A percentile compares a stretch with the other conserved stretches of the same genome.
phyloP scores from a whole-genome alignment of 2,797 vertebrate genomes.

The Oophaga sylvatica region DNA sequence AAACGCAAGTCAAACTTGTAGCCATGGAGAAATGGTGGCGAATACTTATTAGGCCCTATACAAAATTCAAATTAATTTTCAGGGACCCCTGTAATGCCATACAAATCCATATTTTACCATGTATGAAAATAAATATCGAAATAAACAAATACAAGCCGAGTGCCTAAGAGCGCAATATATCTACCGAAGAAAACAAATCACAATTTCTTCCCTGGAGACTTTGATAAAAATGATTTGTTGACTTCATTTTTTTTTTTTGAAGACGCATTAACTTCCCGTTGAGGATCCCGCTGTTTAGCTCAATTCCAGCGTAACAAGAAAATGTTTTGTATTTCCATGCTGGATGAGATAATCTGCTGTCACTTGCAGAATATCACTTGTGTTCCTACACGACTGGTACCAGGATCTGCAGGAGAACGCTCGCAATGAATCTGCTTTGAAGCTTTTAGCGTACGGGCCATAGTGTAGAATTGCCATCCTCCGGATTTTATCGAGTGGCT shows the following conservation, averaged over 20 bases:
- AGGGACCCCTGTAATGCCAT: background rate
- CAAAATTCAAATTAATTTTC: background rate
- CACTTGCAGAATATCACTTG: conserved; percentile 17
- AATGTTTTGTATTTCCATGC: conserved; percentile 20
- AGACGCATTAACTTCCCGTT: conserved; percentile 35
- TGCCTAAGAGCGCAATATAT: conserved; percentile 1
- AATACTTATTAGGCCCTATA: background rate
- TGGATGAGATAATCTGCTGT: conserved; percentile 21
- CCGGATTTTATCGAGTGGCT: conserved; percentile 10
- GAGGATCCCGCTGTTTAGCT: conserved; percentile 7
- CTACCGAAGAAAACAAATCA: conserved; percentile 30
- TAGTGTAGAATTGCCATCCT: background rate
- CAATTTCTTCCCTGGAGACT: conserved; percentile 27
- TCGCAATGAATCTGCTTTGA: conserved; percentile 21
- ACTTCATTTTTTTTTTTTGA: background rate
- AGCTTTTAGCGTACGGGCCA: conserved; percentile 42
- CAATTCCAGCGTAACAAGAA: conserved; percentile 12
- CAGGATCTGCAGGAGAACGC: background rate
- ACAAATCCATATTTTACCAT: background rate
- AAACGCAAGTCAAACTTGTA: background rate
- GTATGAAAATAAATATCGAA: background rate
- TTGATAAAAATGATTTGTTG: conserved; percentile 26
- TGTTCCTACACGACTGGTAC: background rate
- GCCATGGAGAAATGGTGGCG: background rate
- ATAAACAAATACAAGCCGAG: background rate